A percentile compares a stretch with the other conserved stretches of the same genome.
These are phyloP conservation scores for Darwinula stevensoni DNA, from an alignment of 2,888 invertebrate genomes.

Conservation along the genomic window DNA sequence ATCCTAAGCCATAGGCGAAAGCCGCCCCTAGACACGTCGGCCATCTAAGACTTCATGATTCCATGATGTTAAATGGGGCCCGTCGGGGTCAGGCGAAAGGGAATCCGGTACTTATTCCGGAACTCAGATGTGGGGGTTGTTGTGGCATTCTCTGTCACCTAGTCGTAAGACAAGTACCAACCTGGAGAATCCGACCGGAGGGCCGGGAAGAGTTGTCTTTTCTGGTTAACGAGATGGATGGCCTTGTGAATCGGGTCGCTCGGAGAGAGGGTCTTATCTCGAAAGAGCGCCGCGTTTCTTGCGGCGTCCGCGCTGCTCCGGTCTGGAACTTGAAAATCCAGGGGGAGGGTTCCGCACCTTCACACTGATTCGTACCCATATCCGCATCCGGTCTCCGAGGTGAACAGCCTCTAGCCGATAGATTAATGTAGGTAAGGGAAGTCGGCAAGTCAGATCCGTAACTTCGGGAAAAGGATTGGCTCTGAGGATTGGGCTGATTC, in stretches of 20 bases:
- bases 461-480: constrained; percentile 37
- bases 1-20: constrained; percentile 6
- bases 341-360: constrained; percentile 14
- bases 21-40: neutral
- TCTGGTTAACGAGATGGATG: constrained; percentile 13
- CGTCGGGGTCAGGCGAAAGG: constrained; percentile 17
- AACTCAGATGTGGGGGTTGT: constrained; percentile 26
- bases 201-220: constrained; percentile 14
- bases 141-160: constrained; percentile 12
- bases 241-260: constrained; percentile 22
- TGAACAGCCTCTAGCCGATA: constrained; percentile 33
- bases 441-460: constrained; percentile 32
- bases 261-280: constrained; percentile 21
- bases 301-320: constrained; percentile 13
- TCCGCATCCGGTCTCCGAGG: constrained; percentile 46
- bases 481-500: constrained; percentile 32
- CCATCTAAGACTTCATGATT: too few species aligned
- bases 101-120: constrained; percentile 27
- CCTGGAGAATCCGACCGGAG: neutral
- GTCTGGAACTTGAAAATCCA: constrained; percentile 18
- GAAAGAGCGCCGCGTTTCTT: constrained; percentile 16
- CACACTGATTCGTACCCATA: constrained; percentile 30
- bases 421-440: constrained; percentile 35
- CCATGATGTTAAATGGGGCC: too few species aligned
- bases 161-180: neutral